Evolutionary conservation across 1,140 invertebrate genomes (phyloP).

Genomic region (Lethrus apterus): DNA sequence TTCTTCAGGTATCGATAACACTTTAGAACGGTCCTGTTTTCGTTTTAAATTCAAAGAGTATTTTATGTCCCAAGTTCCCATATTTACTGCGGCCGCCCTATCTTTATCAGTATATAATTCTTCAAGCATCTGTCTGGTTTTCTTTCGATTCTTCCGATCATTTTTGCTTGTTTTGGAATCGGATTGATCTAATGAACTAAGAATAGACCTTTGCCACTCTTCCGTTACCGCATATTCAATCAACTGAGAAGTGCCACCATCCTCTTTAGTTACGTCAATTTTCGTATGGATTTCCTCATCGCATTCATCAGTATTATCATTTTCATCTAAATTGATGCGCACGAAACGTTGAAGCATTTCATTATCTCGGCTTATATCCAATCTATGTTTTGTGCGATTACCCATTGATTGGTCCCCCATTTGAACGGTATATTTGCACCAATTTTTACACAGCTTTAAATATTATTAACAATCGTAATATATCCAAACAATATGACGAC

Average conservation of each 20-base stretch:
- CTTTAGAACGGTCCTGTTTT: conserved; percentile 65
- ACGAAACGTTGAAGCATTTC: conserved; percentile 70
- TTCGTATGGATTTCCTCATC: background rate
- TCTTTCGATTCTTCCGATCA: conserved; percentile 44
- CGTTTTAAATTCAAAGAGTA: conserved; percentile 72
- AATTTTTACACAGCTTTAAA: conserved; percentile 1
- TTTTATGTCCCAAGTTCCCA: conserved; percentile 75
- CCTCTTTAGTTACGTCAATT: conserved; percentile 18
- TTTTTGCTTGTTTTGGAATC: conserved; percentile 39
- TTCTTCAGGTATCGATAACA: conserved; percentile 67
- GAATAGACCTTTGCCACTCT: conserved; percentile 1
- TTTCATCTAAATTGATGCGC: conserved; percentile 48
- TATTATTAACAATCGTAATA: background rate
- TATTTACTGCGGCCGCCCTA: conserved; percentile 77
- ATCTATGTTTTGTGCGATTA: conserved; percentile 25
- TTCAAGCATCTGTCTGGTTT: conserved; percentile 46
- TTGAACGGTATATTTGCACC: conserved; percentile 6
- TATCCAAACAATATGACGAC: conserved; percentile 2
- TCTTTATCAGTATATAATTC: conserved; percentile 87
- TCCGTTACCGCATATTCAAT: conserved; percentile 12
- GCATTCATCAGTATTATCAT: conserved; percentile 13
- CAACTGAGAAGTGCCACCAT: conserved; percentile 17
- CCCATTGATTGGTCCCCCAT: conserved; percentile 9
- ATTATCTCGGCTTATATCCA: conserved; percentile 57
- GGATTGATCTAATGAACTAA: too few relatives aligned